Evolutionary conservation across 2,797 vertebrate genomes (phyloP), one percentile per base, ranked within the genome.

Genomic region (Helarctos malayanus): DNA sequence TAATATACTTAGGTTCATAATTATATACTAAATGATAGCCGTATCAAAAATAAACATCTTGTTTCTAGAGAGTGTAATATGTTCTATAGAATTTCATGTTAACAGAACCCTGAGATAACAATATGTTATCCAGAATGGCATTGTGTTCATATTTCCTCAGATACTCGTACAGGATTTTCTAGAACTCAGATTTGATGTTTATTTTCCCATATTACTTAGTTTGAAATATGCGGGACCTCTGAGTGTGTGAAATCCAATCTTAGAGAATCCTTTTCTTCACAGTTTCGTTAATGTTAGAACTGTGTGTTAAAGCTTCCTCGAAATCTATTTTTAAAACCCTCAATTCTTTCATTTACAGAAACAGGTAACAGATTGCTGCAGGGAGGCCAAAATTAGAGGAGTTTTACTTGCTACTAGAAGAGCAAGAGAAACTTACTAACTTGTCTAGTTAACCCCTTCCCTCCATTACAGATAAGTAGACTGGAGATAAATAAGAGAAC

Each of bases 271-370:
- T 80, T 80, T 71, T 89, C 88, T 61, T 81, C 63, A 75, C 7
- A 84, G 54, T 52, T 87, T 96, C 61, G 63, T 86, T 92, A 92
- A 95, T 82, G 47, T 49, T 65, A 25, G 8, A 90, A 93, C 41
- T 35, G 23, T 56, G 29, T 29, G 45, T 35, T 94, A 71, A 95
- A 94, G 71, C 9, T 79, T 97, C 35, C 75, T 41, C 41, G 54
- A 95, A 96, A 79, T 86, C 52, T 61, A 79, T 83, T 94, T 96
- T 94, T 85, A 96, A 96, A 87, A 11, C n/a, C 73, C n/a, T 69
- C 41, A 85, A 9, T 91, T 93, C 25, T 61, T 87, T 83, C 19
- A 73, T 71, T 93, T 93, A 84, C 41, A 88, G 68, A 95, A 95
- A 71, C 16, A 73, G 9, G 27, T 75, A 94, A 10, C 61, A 86